Evolutionary conservation across 2,113 vertebrate species (phyloP), one percentile per base, ranked within the genome.

Genomic region (Periophthalmodon schlosseri): DNA sequence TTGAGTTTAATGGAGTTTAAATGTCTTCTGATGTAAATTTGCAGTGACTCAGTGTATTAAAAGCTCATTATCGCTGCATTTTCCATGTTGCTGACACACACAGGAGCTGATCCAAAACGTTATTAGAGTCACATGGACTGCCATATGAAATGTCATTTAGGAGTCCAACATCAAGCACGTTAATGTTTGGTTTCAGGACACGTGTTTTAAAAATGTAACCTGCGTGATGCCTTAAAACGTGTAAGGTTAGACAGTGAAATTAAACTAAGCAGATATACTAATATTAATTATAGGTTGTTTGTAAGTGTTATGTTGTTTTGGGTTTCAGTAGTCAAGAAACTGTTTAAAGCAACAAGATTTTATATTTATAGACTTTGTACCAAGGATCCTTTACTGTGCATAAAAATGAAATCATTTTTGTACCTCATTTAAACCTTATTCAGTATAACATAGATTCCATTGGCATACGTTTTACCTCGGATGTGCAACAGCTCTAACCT

Each of bases 51-150:
- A 75, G 20, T 20, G 1, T 23, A 49, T 68, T 63, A 58, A 75
- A 75, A 47, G 12, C n/a, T 24, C 49, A n/a, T 52, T 72, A 69
- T 58, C n/a, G 68, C 1, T 49, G 13, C 0, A 58, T 82, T 71
- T 68, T 68, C 34, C 15, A 74, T 70, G 66, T 68, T 24, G 44
- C 21, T 68, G 60, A 21, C 46, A 56, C 54, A 10, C 6, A 67
- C n/a, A 70, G 24, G 21, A 33, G 58, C 13, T 57, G 68, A 4
- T 24, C 20, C 21, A 78, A 36, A 16, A 1, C 34, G 61, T 57
- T 57, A 28, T 33, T 21, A 69, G 20, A 60, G 50, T 49, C 21
- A 33, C 34, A 20, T 54, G 47, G 56, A 69, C 24, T 50, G 6
- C 8, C 58, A 54, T 39, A 12, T 39, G 63, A 65, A 65, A 65